A percentile compares a stretch with the other conserved stretches of the same genome.
These are phyloP conservation scores for Augochlora pura DNA, from an alignment of 1,140 invertebrate species.

Conservation along the genomic window DNA sequence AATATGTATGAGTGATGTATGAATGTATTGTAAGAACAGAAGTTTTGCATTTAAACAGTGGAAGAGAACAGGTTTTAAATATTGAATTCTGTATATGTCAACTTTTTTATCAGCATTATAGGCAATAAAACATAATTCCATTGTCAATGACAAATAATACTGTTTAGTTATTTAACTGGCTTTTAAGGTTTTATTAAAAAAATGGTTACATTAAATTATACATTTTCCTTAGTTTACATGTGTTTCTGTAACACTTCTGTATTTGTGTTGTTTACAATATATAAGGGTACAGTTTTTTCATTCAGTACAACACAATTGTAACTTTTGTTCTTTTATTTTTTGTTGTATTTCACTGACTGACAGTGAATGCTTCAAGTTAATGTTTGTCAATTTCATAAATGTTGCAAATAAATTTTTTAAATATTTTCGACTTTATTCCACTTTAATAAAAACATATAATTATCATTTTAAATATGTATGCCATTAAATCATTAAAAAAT, in stretches of 20 bases:
- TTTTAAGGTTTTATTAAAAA: constrained; percentile 12
- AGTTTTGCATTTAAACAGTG: constrained; percentile 47
- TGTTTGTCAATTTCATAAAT: background rate
- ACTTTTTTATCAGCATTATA: constrained; percentile 34
- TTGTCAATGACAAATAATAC: constrained; percentile 1
- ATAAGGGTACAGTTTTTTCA: constrained; percentile 27
- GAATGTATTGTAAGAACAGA: constrained; percentile 55
- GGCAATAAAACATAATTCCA: constrained; percentile 24
- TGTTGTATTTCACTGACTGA: background rate
- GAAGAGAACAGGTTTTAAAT: background rate
- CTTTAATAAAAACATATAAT: background rate
- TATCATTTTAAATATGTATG: background rate
- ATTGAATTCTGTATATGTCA: constrained; percentile 7
- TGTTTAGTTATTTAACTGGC: constrained; percentile 4
- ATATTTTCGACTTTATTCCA: background rate
- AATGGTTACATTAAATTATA: constrained; percentile 18
- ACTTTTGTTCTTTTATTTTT: background rate
- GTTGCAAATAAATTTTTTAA: background rate
- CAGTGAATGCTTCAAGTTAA: background rate
- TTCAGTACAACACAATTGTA: background rate
- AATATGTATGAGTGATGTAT: constrained; percentile 48
- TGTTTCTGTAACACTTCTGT: background rate
- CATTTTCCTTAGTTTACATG: constrained; percentile 1
- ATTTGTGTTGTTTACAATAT: constrained; percentile 5
- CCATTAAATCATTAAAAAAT: background rate